Conservation (phyloP, 2,888 invertebrate species). For the Eulithis testata region DNA sequence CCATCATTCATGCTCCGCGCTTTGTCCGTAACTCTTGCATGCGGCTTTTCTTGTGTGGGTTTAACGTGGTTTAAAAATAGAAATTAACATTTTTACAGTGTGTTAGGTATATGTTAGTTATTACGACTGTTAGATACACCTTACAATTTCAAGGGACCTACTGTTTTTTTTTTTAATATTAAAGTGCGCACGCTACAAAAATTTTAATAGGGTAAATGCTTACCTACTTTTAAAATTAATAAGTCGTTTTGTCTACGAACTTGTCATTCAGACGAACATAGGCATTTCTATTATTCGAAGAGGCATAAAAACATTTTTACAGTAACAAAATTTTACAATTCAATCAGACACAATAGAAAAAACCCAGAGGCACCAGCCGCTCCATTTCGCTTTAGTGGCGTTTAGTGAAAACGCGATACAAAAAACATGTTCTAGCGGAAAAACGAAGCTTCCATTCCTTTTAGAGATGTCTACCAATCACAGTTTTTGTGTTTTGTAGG, state of each 20-base stretch:
- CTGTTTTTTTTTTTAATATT: not conserved
- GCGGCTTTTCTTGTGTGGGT: not conserved
- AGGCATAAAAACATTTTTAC: slow-evolving; percentile 3
- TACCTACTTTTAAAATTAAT: too few relatives aligned
- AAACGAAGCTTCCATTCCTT: slow-evolving; percentile 36
- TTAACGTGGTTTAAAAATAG: not conserved
- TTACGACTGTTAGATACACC: too few relatives aligned
- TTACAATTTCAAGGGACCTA: not conserved
- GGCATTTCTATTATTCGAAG: too few relatives aligned
- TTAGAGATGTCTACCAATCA: slow-evolving; percentile 39
- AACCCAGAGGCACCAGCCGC: slow-evolving; percentile 24
- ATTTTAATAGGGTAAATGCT: too few relatives aligned
- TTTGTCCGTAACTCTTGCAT: slow-evolving; percentile 1
- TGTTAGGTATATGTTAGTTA: too few relatives aligned
- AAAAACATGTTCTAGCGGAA: slow-evolving; percentile 30
- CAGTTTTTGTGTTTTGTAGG: slow-evolving; percentile 26
- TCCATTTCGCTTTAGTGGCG: slow-evolving; percentile 38
- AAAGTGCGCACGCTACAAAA: too few relatives aligned
- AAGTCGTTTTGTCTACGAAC: too few relatives aligned
- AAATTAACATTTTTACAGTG: not conserved
- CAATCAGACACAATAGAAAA: slow-evolving; percentile 25
- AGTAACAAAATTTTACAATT: slow-evolving; percentile 21
- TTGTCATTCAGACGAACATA: too few relatives aligned
- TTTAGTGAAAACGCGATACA: slow-evolving; percentile 31
- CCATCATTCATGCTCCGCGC: slow-evolving; percentile 8